These are phyloP conservation scores for Piprites chloris DNA, from an alignment of 2,113 vertebrate species.

Conservation along the genomic window DNA sequence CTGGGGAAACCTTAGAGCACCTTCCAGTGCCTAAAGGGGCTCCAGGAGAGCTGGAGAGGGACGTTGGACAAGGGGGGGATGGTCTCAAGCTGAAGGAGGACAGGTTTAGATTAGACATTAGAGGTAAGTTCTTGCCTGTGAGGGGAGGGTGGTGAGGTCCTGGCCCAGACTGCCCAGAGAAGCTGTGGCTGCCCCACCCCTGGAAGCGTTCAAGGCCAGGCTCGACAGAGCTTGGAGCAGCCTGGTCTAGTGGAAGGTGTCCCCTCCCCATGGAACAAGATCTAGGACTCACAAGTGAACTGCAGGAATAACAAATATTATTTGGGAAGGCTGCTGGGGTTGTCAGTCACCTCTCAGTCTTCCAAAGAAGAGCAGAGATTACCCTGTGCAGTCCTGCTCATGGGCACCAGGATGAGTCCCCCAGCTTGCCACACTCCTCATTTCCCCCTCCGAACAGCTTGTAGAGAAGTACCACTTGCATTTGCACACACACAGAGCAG, in stretches of 20 bases:
- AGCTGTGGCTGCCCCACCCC: background rate
- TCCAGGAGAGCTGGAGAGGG: background rate
- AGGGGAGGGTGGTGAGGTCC: accelerated
- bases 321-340: accelerated
- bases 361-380: background rate
- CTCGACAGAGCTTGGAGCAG: accelerated
- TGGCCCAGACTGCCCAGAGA: accelerated
- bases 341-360: background rate
- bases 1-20: background rate
- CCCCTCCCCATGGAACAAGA: background rate
- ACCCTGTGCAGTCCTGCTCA: background rate
- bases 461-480: accelerated
- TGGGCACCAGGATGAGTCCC: background rate
- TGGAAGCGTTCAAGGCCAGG: background rate
- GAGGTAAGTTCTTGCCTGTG: background rate
- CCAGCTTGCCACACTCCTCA: background rate
- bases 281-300: background rate
- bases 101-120: background rate
- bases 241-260: background rate
- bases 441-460: background rate
- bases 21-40: background rate
- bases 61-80: background rate
- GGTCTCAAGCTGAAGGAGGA: background rate
- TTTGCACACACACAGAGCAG: background rate
- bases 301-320: background rate